A percentile compares a stretch with the other conserved stretches of the same genome.
Evolutionary conservation across 64 coral and sea anemone species (phyloP).

Genomic region (Acropora tenuis): DNA sequence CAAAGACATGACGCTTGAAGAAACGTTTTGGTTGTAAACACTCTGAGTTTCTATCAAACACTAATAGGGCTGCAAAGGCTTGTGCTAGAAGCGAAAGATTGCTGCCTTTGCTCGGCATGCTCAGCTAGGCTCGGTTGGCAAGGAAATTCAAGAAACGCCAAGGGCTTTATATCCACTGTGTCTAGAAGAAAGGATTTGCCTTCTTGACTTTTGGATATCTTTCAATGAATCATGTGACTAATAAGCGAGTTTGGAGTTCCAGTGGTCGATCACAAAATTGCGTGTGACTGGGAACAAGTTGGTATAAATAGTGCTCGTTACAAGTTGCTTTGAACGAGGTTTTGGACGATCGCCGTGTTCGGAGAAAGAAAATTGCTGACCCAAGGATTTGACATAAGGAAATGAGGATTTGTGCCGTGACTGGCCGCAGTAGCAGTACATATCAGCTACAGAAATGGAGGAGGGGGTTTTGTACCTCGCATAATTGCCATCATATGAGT

Average conservation of each 20-base stretch:
- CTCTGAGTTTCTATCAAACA: neutral
- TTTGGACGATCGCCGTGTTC: no score
- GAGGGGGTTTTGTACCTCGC: constrained; percentile 38
- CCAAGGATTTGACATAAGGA: neutral
- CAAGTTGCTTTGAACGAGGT: no score
- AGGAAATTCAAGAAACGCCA: neutral
- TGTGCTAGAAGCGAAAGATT: neutral
- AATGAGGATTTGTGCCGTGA: constrained; percentile 70
- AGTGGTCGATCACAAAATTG: constrained; percentile 20
- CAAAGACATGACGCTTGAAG: no score
- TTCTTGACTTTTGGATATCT: neutral
- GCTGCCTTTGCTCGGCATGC: neutral
- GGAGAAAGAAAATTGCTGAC: no score
- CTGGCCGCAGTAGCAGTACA: constrained; percentile 54
- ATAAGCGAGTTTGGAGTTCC: neutral
- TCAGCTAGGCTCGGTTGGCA: neutral
- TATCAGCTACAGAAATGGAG: constrained; percentile 68
- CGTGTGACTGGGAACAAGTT: constrained; percentile 9
- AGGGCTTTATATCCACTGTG: neutral
- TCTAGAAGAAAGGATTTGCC: neutral
- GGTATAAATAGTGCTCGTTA: no score
- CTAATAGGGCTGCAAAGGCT: neutral
- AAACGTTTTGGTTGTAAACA: neutral
- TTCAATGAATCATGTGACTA: neutral
- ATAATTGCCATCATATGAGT: constrained; percentile 30